Percentiles rank a stretch among this genome's conserved stretches.
Evolutionary conservation across 2,113 vertebrate genomes (phyloP).

Genomic region (Loxodonta africana): DNA sequence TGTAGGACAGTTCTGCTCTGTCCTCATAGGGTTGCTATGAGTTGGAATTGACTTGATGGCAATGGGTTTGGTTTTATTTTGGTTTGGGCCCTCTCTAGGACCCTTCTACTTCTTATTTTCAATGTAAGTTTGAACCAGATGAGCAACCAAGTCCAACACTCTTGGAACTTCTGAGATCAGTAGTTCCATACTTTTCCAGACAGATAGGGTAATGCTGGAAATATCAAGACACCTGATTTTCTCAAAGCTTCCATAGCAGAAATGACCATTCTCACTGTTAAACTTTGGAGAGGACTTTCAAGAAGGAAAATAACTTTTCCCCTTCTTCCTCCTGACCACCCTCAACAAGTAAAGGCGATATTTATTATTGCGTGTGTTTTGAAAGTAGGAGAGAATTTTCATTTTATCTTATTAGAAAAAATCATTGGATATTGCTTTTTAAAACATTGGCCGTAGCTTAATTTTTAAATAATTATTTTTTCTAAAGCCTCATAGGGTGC

Average conservation of each 20-base stretch:
- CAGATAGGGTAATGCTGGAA: not conserved
- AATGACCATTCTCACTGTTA: not conserved
- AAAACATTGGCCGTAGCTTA: not conserved
- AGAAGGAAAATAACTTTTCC: not conserved
- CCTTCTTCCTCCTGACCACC: not conserved
- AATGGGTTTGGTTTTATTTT: too few species aligned
- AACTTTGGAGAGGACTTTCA: constrained; percentile 24
- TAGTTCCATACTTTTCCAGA: not conserved
- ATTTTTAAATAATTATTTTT: constrained; percentile 21
- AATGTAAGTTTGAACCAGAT: constrained; percentile 3
- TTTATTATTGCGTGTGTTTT: not conserved
- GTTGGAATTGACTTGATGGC: too few species aligned
- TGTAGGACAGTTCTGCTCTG: too few species aligned
- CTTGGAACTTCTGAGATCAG: not conserved
- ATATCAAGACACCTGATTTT: not conserved
- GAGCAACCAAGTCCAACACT: not conserved
- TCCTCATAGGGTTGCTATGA: too few species aligned
- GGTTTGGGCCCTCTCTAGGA: not conserved
- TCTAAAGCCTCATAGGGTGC: not conserved
- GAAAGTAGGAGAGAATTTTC: constrained; percentile 24
- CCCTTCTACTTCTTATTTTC: not conserved
- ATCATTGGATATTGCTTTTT: not conserved
- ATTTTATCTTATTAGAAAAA: constrained; percentile 43
- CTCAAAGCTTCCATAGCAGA: not conserved
- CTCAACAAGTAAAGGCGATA: not conserved